Conservation (phyloP, 1,140 invertebrate species). For the Drosophila repletoides region DNA sequence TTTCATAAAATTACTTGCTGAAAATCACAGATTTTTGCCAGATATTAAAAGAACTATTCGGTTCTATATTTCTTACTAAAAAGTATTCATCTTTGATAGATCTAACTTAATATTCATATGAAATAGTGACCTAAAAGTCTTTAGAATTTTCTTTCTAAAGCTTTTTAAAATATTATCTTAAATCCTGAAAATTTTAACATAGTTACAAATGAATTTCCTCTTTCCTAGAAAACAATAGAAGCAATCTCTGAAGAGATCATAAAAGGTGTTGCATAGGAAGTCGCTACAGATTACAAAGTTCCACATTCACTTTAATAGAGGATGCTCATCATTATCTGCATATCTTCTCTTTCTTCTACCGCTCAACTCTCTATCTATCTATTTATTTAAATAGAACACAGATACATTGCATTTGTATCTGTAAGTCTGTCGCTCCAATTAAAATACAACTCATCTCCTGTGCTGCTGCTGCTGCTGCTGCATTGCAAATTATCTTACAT, state of each 20-base stretch:
- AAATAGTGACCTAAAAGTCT: too few relatives aligned
- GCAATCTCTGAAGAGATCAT: not conserved
- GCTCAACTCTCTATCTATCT: conserved; percentile 9
- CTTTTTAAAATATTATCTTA: too few relatives aligned
- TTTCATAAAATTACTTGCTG: too few relatives aligned
- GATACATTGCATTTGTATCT: conserved; percentile 1
- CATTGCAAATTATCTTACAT: conserved; percentile 65
- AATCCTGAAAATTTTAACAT: not conserved
- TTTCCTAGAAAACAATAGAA: too few relatives aligned
- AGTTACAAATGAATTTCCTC: not conserved
- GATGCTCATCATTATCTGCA: conserved; percentile 40
- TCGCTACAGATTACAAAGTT: conserved; percentile 2
- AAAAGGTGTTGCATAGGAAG: conserved; percentile 8
- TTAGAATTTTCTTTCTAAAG: too few relatives aligned
- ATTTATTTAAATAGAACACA: conserved; percentile 36
- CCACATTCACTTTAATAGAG: conserved; percentile 30
- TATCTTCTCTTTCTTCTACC: too few relatives aligned
- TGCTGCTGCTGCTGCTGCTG: too few relatives aligned
- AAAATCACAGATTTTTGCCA: too few relatives aligned
- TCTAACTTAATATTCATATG: too few relatives aligned
- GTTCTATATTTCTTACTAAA: too few relatives aligned
- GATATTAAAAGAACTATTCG: too few relatives aligned
- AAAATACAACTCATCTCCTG: conserved; percentile 76
- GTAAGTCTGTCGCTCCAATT: conserved; percentile 59
- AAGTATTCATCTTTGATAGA: too few relatives aligned